These are phyloP conservation scores for Rhea pennata DNA, from an alignment of 2,113 vertebrate species.

Conservation along the genomic window DNA sequence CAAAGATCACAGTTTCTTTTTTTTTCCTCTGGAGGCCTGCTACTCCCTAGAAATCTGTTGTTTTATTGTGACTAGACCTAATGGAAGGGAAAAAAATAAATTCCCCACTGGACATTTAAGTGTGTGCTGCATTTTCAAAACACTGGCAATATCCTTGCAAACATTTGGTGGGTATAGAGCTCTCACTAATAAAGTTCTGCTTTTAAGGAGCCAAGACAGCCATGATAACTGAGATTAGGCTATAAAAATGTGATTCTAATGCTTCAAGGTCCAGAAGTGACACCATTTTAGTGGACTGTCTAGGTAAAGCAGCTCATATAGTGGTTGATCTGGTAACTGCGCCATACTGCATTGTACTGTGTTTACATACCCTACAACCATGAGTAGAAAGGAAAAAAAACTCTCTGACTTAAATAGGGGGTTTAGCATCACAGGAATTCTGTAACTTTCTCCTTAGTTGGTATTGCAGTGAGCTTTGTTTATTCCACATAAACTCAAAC, in stretches of 20 bases:
- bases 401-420: neutral
- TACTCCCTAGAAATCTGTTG: neutral
- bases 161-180: neutral
- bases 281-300: neutral
- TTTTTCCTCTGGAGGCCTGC: neutral
- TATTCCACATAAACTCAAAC: neutral
- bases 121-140: neutral
- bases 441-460: slow-evolving; percentile 16
- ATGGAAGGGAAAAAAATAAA: neutral
- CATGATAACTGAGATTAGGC: accelerated
- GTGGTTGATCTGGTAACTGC: accelerated
- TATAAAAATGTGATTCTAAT: neutral
- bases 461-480: slow-evolving; percentile 3
- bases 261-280: neutral
- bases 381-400: neutral
- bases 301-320: neutral
- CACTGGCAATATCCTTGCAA: neutral
- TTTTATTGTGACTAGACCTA: neutral
- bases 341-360: neutral
- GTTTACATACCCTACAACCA: neutral
- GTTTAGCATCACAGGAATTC: neutral
- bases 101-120: neutral
- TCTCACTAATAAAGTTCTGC: neutral
- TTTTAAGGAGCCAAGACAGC: neutral
- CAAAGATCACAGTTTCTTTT: neutral